Evolutionary conservation across 2,888 invertebrate species (phyloP), one percentile per base, ranked within the genome.

Genomic region (Andrena fulva): DNA sequence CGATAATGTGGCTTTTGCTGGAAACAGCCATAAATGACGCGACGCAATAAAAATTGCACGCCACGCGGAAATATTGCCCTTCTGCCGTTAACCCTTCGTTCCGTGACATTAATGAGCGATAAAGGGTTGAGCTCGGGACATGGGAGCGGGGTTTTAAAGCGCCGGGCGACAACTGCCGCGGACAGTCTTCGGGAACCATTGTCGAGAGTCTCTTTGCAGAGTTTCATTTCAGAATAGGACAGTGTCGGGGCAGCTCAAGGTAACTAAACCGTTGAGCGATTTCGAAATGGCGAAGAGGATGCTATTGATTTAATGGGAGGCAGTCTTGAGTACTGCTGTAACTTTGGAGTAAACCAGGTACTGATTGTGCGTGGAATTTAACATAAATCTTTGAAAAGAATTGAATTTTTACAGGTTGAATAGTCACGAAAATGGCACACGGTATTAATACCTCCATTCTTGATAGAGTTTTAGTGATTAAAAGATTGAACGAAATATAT

Each of bases 71-170:
- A 69, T 60, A 66, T 73, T 52, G 33, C 56, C 64, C 63, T 29
- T 24, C 27, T 6, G 20, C 35, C 62, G 60, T 60, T 70, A 70
- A 63, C 27, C 35, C 29, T 76, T 70, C 62, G 70, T 70, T 63
- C 52, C 70, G 52, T 70, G 70, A 70, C 70, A 70, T 70, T 76
- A 50, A 48, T 33, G n/a, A 31, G 68, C 48, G 60, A 75, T 75
- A 69, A 75, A 24, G 33, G 68, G 24, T 2, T 2, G 8, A n/a
- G 42, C 16, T 31, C 24, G 24, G n/a, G 2, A 31, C 24, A 24
- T 50, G 33, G 42, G 68, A 56, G 68, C 31, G 31, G 42, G 69
- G 27, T 69, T 56, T 60, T 48, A 27, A 75, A 60, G 48, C 68
- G 24, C 8, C 10, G 2, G 2, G 1, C 24, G 42, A 33, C 59